Conservation (phyloP, 1,140 invertebrate species). For the Hestina assimilis region DNA sequence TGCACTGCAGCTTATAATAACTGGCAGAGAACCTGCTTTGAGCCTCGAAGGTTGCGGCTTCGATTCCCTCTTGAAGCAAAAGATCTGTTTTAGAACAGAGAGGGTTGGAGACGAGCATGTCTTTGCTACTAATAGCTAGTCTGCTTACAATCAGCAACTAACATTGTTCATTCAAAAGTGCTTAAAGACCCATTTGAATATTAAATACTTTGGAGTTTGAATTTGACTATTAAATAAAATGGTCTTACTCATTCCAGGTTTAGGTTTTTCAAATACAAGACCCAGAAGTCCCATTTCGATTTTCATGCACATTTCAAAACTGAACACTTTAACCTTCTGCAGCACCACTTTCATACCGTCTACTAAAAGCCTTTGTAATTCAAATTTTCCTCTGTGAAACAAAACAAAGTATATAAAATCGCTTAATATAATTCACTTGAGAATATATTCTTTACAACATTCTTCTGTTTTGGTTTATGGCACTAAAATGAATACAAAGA, state of each 20-base stretch:
- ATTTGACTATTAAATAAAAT: constrained; percentile 7
- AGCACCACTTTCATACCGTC: constrained; percentile 66
- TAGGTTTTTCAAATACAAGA: constrained; percentile 74
- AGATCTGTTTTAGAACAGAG: no score
- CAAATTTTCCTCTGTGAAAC: constrained; percentile 57
- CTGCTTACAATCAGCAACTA: no score
- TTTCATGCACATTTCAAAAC: constrained; percentile 72
- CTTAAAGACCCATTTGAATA: no score
- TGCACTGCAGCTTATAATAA: no score
- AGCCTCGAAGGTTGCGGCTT: no score
- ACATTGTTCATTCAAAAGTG: no score
- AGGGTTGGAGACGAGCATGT: no score
- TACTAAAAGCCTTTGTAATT: constrained; percentile 68
- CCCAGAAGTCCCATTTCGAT: constrained; percentile 70
- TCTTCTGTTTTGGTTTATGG: neutral
- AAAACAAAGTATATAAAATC: neutral
- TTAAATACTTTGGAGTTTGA: no score
- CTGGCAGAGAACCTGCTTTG: no score
- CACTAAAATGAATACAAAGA: neutral
- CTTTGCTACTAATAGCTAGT: no score
- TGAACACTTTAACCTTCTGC: constrained; percentile 61
- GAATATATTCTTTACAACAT: neutral
- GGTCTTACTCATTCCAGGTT: constrained; percentile 72
- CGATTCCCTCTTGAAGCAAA: no score
- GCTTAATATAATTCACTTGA: neutral